Evolutionary conservation across 2,113 vertebrate species (phyloP), one percentile per base, ranked within the genome.

Genomic region (Epinephelus lanceolatus): DNA sequence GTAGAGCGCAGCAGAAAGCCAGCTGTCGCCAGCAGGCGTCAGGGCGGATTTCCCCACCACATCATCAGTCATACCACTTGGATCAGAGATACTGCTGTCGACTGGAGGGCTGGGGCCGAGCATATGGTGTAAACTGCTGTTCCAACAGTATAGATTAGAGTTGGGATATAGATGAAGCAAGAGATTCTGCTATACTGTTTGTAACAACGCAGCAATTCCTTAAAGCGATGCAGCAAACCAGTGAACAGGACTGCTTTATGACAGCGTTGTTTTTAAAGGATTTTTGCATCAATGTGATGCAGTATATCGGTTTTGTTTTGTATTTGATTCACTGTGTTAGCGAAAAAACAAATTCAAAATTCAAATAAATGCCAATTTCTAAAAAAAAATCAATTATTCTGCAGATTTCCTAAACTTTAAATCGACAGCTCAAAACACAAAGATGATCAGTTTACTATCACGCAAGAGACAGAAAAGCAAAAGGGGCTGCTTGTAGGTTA

Each of bases 1-100:
- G 93, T 91, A 91, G 87, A 84, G 52, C 47, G 15, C 81, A 80
- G 83, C 89, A 85, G 76, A 93, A 87, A 83, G 78, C 76, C 90
- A 88, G 89, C 88, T 91, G 92, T 92, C 84, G 0, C 77, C 78
- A 19, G 42, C 70, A 66, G 84, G 88, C 84, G 57, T 90, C 89
- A 82, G 71, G 33, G 17, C 6, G 65, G 79, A 91, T 93, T 89
- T 89, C 89, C 80, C 42, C 60, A 49, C 25, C 83, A 73, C 85
- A 85, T 77, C 86, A 90, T 91, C 88, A 80, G 23, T 92, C 91
- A 85, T 83, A 78, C 76, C 73, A 40, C 70, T 86, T 89, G 75
- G 76, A 90, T 63, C 59, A 6, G 75, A 75, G 51, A 52, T 3
- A 18, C 68, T 65, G 66, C 67, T 14, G 66, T 75, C 30, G 73